Percentiles rank a stretch among this genome's conserved stretches.
These are phyloP conservation scores for Halcyon chelicuti DNA, from an alignment of 2,797 vertebrate species.

Conservation along the genomic window DNA sequence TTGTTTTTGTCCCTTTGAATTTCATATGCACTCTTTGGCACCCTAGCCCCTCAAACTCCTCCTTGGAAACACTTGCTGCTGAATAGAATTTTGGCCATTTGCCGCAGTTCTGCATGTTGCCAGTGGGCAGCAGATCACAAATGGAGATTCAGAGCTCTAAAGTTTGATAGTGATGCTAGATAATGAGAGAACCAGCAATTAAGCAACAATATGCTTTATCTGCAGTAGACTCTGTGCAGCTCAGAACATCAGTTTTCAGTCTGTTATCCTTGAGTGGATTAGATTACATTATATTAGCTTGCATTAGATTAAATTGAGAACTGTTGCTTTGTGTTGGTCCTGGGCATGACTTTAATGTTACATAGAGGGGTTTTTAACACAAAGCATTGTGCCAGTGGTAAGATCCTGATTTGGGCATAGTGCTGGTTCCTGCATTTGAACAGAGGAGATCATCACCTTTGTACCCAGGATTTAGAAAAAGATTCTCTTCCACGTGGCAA, in stretches of 20 bases:
- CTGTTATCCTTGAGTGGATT: neutral
- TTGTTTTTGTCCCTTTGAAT: neutral
- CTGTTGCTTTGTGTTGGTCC: neutral
- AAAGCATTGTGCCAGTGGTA: neutral
- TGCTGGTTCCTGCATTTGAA: neutral
- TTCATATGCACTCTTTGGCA: neutral
- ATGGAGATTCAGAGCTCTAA: neutral
- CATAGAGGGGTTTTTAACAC: neutral
- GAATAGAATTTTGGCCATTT: neutral
- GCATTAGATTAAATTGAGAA: neutral
- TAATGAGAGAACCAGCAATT: conserved; percentile 3
- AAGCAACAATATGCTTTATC: neutral
- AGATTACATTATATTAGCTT: neutral
- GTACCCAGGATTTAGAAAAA: neutral
- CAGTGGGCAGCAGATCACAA: neutral
- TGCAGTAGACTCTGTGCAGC: neutral
- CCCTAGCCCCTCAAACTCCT: neutral
- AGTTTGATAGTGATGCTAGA: neutral
- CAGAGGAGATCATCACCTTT: neutral
- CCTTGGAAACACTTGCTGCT: neutral
- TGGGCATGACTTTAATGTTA: neutral
- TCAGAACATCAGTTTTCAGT: conserved; percentile 17
- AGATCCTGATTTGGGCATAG: neutral
- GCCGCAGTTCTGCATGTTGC: neutral
- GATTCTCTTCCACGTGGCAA: neutral